phyloP scores from a whole-genome alignment of 1,140 invertebrate genomes.

The Drosophila pseudoobscura region DNA sequence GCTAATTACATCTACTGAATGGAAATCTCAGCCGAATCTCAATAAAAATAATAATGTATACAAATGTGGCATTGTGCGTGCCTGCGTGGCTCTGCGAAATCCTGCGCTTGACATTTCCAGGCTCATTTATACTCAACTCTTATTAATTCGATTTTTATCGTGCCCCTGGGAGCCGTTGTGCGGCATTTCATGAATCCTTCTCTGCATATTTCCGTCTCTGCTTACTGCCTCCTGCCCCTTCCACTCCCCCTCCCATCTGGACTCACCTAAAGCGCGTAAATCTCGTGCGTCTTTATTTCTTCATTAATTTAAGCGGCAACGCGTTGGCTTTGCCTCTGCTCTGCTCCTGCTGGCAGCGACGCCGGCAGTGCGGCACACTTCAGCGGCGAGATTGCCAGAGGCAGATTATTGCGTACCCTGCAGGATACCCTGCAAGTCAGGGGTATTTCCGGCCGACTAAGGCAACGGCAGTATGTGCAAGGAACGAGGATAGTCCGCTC shows the following conservation, averaged over 20 bases:
- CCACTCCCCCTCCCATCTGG: not conserved
- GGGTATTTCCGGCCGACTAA: constrained; percentile 4
- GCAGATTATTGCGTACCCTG: constrained; percentile 63
- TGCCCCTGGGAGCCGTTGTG: constrained; percentile 80
- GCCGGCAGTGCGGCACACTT: constrained; percentile 43
- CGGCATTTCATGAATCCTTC: constrained; percentile 78
- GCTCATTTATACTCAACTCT: constrained; percentile 75
- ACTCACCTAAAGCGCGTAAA: constrained; percentile 74
- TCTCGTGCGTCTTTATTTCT: constrained; percentile 81
- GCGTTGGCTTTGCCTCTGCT: constrained; percentile 8
- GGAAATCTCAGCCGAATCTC: constrained; percentile 43
- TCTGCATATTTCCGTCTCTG: constrained; percentile 63
- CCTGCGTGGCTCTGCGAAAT: constrained; percentile 7
- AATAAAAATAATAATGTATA: constrained; percentile 61
- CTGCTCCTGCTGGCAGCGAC: too few relatives aligned
- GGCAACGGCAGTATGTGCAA: too few relatives aligned
- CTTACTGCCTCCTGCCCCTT: constrained; percentile 7
- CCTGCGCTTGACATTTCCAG: constrained; percentile 57
- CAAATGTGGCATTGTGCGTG: constrained; percentile 23
- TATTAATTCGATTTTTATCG: constrained; percentile 83
- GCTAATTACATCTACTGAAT: constrained; percentile 47
- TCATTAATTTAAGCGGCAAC: constrained; percentile 81
- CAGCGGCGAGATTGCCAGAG: constrained; percentile 60
- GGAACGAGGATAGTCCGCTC: too few relatives aligned
- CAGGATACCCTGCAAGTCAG: constrained; percentile 15